Evolutionary conservation across 1,140 invertebrate genomes (phyloP), one percentile per base, ranked within the genome.

Genomic region (Agraylea sexmaculata): DNA sequence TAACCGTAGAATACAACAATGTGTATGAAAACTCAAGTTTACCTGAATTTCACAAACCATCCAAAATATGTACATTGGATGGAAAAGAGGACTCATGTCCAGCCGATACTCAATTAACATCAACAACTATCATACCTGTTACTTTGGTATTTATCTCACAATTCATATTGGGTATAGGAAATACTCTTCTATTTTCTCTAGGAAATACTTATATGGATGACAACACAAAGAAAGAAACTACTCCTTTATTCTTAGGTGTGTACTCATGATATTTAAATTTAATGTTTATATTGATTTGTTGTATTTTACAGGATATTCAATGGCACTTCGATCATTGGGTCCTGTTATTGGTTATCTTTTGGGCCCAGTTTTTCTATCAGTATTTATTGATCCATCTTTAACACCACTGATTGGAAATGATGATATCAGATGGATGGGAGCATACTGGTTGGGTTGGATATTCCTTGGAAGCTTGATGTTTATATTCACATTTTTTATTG

Each of bases 391-490:
- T 53, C 75, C 77, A 0, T 57, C 53, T 5, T 57, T 78, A 20
- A 75, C 73, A 28, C 77, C 78, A 3, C 50, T 74, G 6, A 78
- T 80, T 17, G 64, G 60, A n/a, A 64, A 68, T 16, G 66, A 71
- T 32, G 77, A 80, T 58, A 69, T 71, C 37, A 57, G 77, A 46
- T 81, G 78, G 78, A 49, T 80, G 29, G 78, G 78, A 12, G 78
- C 78, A 8, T 82, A 78, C 77, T 81, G 78, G 78, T 53, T 81
- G 11, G 75, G 75, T 15, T 77, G 75, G 75, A 60, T 75, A 6
- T 66, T 77, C 29, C 50, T 76, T 11, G 73, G 73, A 3, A 58
- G 58, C 1, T 51, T 68, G 2, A 71, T 76, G 68, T 57, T 65
- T n/a, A 51, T 74, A 15, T 71, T 77, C 45, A 59, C 73, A 2